Base-by-base conservation (phyloP, 2,797 vertebrate species). In the Stomatorhinus walkeri region DNA sequence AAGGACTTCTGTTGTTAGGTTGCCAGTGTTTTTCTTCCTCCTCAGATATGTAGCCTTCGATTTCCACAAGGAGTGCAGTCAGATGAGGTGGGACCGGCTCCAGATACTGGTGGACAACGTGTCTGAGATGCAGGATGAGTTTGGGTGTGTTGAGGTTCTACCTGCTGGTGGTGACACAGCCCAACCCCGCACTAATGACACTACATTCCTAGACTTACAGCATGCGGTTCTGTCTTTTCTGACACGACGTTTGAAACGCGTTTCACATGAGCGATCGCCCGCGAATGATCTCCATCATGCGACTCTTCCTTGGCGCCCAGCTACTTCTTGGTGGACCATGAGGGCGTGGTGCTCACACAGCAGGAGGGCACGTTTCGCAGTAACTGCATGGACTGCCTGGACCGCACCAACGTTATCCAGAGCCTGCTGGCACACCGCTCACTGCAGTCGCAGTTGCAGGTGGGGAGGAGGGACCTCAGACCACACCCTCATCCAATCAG, bases 331-430 rank as follows among this genome's bases (percentile, higher is more conserved):
- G 97, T 99, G 92, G 98, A 99, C 86, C 91, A 95, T 0, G 96
- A 97, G 0, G 98, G 97, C 24, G 96, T 95, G 51, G 97, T 97
- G 64, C 92, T 97, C 90, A 86, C 93, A 1, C 97, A 94, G 91
- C 98, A 99, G 93, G 98, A 99, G 1, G 98, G 98, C 12, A 96
- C 93, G 0, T 99, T 99, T 93, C 96, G 98, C 61, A 99, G 97
- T 93, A 99, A 99, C 91, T 99, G 98, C 93, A 99, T 99, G 97
- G 98, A 99, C 91, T 99, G 98, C 92, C 94, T 99, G 84, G 98
- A 99, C 89, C 95, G 98, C 0, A 99, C 98, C 49, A 99, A 99
- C 0, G 98, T 99, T 81, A 95, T 99, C 90, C 98, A 99, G 95
- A 98, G 97, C 91, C 92, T 99, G 90, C 90, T 99, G 90, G 98